phyloP scores from a whole-genome alignment of 2,797 vertebrate genomes.

The Sebastes trivittatus region DNA sequence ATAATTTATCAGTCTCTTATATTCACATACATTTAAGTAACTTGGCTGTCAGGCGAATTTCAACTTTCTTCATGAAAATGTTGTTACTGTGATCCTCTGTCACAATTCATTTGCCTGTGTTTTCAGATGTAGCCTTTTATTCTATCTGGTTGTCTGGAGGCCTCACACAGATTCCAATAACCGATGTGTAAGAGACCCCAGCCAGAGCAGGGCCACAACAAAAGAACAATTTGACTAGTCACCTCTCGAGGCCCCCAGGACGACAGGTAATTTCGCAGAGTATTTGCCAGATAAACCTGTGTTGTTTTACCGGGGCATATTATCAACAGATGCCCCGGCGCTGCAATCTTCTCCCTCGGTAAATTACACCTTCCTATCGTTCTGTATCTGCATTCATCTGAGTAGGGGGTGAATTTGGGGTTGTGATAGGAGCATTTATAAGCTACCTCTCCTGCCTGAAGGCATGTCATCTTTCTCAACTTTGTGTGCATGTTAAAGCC shows the following conservation, averaged over 20 bases:
- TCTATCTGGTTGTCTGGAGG: constrained; percentile 24
- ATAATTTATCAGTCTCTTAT: neutral
- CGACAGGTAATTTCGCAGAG: constrained; percentile 53
- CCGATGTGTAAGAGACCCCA: constrained; percentile 13
- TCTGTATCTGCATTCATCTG: constrained; percentile 37
- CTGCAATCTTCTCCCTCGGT: constrained; percentile 36
- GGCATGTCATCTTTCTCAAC: neutral
- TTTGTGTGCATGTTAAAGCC: neutral
- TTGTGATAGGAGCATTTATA: neutral
- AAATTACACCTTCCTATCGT: constrained; percentile 39
- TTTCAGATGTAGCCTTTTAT: neutral
- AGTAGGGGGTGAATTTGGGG: constrained; percentile 1
- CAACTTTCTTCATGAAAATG: constrained; percentile 12
- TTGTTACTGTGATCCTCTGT: neutral
- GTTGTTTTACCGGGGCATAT: constrained; percentile 56
- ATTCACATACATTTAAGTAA: neutral
- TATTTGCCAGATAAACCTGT: constrained; percentile 63
- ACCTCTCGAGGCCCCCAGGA: constrained; percentile 34
- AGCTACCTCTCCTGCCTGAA: neutral
- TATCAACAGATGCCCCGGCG: constrained; percentile 28
- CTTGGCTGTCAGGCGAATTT: neutral
- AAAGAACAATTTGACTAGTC: constrained; percentile 44
- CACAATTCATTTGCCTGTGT: neutral
- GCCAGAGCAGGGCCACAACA: neutral
- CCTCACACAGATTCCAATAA: constrained; percentile 40